Base-by-base conservation (phyloP, 2,888 invertebrate genomes). In the Acleris holmiana region DNA sequence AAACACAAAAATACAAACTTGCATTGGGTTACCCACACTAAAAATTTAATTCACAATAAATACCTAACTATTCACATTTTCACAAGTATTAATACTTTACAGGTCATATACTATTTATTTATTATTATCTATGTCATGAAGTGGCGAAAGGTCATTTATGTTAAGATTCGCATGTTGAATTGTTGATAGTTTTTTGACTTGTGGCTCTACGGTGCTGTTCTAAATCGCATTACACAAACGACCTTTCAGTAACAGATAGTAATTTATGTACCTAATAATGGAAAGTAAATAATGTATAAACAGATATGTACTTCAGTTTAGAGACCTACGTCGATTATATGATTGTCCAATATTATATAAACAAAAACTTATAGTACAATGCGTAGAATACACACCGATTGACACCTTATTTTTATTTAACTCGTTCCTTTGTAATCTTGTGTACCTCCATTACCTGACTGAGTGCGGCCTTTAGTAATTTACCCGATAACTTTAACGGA, bases 31-130 rank as follows among this genome's bases (percentile, higher is more conserved):
- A 25, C 47, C 53, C 40, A 53, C 53, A 67, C 54, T 62, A 64
- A 63, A 69, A 72, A 72, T 67, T 68, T 67, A 71, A 70, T 73
- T 70, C 71, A 73, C 71, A 73, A 72, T 71, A 69, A 76, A 75
- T 73, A 73, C 74, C 54, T 61, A 61, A 56, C 54, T 66, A 61
- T 55, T 66, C 54, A 56, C 61, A 72, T 69, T 74, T 78, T 77
- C 78, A 83, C 79, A 81, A 76, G 74, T 71, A 79, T 80, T 88
- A 88, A 88, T 89, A 89, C 86, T 86, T 83, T 82, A 83, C 74
- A 83, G 82, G 76, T 79, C 73, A 76, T 77, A 76, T 77, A 76
- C 77, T 64, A 69, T 69, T 77, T 73, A 74, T 76, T 71, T 70
- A 25, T 67, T 73, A 71, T 75, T 72, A 73, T 48, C 71, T 68